These are phyloP conservation scores for Blera fallax DNA, from an alignment of 2,888 invertebrate genomes.

Conservation along the genomic window DNA sequence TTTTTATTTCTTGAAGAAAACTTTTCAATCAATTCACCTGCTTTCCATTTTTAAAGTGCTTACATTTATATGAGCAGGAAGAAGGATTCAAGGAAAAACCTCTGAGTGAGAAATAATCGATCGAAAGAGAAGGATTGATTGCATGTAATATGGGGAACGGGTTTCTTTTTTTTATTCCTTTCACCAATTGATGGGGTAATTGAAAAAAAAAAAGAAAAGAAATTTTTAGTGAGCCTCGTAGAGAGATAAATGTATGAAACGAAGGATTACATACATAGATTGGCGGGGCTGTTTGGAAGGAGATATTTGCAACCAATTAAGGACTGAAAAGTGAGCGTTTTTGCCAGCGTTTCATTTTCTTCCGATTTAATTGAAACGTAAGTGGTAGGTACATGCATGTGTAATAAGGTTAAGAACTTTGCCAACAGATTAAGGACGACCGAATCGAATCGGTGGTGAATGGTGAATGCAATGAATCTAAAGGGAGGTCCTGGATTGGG, in stretches of 20 bases:
- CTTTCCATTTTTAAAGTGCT: neutral
- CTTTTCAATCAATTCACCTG: constrained; percentile 48
- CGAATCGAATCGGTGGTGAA: neutral
- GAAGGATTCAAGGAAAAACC: constrained; percentile 8
- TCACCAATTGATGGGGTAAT: neutral
- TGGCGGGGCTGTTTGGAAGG: neutral
- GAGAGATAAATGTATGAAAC: constrained; percentile 17
- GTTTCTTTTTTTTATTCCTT: neutral
- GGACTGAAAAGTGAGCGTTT: constrained; percentile 10
- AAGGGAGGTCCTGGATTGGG: neutral
- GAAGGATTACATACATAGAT: constrained; percentile 1
- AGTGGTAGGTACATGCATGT: too few species aligned
- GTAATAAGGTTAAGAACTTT: constrained; percentile 6
- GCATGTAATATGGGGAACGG: constrained; percentile 19
- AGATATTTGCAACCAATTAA: constrained; percentile 25
- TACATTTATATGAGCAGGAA: neutral
- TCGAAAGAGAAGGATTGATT: constrained; percentile 59
- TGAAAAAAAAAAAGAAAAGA: constrained; percentile 1
- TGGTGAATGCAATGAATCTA: neutral
- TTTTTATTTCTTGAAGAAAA: constrained; percentile 21
- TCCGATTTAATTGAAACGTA: neutral
- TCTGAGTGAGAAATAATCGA: constrained; percentile 27
- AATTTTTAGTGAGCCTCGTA: constrained; percentile 9
- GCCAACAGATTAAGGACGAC: neutral
- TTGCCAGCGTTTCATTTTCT: neutral